A percentile compares a stretch with the other conserved stretches of the same genome.
phyloP scores from a whole-genome alignment of 2,888 invertebrate genomes.

The Andrena chrysosceles region DNA sequence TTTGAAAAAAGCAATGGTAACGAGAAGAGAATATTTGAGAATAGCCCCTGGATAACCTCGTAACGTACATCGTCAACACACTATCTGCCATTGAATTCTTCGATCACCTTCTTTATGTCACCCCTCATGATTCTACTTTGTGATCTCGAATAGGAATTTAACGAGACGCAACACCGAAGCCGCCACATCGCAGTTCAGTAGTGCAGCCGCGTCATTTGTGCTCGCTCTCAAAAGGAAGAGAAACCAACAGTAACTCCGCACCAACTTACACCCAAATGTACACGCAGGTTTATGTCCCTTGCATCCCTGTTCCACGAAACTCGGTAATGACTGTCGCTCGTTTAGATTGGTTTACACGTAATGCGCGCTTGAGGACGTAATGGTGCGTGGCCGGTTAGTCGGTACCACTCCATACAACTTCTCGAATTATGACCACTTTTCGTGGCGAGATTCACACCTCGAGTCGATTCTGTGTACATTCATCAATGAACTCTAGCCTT shows the following conservation, averaged over 20 bases:
- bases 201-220: constrained; percentile 50
- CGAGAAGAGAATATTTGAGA: too few species aligned
- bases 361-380: constrained; percentile 59
- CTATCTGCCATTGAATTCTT: neutral
- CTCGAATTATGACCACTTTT: constrained; percentile 45
- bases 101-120: neutral
- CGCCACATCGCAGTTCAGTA: constrained; percentile 44
- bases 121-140: neutral
- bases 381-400: constrained; percentile 62
- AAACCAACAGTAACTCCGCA: constrained; percentile 46
- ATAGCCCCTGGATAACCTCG: too few species aligned
- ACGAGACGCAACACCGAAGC: constrained; percentile 49
- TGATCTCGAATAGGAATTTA: constrained; percentile 54
- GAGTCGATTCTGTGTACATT: constrained; percentile 44
- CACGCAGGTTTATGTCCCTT: constrained; percentile 62
- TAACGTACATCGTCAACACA: too few species aligned
- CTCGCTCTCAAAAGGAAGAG: constrained; percentile 61
- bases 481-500: constrained; percentile 35
- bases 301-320: constrained; percentile 57
- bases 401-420: constrained; percentile 43
- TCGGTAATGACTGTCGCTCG: constrained; percentile 70
- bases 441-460: constrained; percentile 24
- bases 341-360: constrained; percentile 69
- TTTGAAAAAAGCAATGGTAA: too few species aligned
- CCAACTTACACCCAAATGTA: constrained; percentile 44